Evolutionary conservation across 2,113 vertebrate genomes (phyloP).

Genomic region (Trichechus manatus): DNA sequence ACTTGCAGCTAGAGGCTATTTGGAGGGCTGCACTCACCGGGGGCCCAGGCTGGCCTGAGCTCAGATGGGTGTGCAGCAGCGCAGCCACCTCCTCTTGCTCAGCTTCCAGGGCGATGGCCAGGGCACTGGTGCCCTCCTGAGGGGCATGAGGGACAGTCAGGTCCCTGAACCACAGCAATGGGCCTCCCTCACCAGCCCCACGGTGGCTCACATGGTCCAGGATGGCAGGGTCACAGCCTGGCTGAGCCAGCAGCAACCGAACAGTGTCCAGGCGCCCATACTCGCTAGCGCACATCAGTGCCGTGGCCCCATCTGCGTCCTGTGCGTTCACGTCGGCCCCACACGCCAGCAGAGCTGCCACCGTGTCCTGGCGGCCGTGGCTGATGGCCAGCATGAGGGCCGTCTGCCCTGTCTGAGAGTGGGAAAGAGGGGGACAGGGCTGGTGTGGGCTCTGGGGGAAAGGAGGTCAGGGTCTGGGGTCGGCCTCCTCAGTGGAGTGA

Average conservation of each 20-base stretch:
- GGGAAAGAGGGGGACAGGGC: too few species aligned
- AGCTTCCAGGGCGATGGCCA: constrained; percentile 94
- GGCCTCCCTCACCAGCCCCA: background rate
- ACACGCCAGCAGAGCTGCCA: constrained; percentile 91
- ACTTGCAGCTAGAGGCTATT: background rate
- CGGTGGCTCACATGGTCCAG: constrained; percentile 92
- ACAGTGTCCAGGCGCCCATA: constrained; percentile 94
- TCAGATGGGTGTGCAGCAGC: constrained; percentile 93
- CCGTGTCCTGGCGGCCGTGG: constrained; percentile 96
- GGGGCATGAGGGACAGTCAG: fast-evolving
- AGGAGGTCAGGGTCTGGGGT: background rate
- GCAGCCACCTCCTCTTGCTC: constrained; percentile 95
- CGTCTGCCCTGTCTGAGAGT: constrained; percentile 94
- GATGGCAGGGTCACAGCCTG: constrained; percentile 92
- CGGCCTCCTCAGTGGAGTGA: background rate
- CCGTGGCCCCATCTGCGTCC: constrained; percentile 96
- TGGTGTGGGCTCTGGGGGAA: background rate
- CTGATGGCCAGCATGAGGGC: constrained; percentile 96
- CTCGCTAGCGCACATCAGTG: constrained; percentile 97
- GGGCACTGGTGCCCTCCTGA: constrained; percentile 96
- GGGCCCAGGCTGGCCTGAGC: constrained; percentile 82
- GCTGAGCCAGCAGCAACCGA: constrained; percentile 93
- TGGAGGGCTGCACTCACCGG: constrained; percentile 86
- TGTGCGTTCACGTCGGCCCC: constrained; percentile 94
- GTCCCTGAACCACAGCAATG: background rate